phyloP scores from a whole-genome alignment of 2,113 vertebrate species.

The Dunckerocampus dactyliophorus region DNA sequence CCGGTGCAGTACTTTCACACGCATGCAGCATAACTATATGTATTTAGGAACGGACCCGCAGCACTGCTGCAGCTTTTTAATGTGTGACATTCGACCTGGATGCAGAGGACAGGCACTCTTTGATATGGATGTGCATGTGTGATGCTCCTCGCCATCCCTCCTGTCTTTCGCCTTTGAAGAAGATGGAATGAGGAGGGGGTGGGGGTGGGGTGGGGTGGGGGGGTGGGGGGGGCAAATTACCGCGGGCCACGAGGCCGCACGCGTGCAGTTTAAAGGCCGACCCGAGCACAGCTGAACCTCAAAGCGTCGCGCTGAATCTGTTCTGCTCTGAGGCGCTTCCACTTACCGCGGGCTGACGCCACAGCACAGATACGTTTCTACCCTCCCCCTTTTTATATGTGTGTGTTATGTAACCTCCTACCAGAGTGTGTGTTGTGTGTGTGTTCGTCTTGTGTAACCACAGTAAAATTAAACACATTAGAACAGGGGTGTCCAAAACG shows the following conservation, averaged over 20 bases:
- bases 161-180: slow-evolving; percentile 64
- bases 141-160: slow-evolving; percentile 35
- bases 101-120: slow-evolving; percentile 41
- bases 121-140: slow-evolving; percentile 41
- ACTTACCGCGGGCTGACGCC: slow-evolving; percentile 40
- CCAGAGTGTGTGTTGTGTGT: slow-evolving; percentile 23
- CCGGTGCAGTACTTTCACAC: neutral
- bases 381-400: slow-evolving; percentile 10
- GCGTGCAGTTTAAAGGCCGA: slow-evolving; percentile 59
- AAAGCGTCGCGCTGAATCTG: slow-evolving; percentile 54
- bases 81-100: slow-evolving; percentile 43
- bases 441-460: slow-evolving; percentile 24
- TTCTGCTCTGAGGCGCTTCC: slow-evolving; percentile 50
- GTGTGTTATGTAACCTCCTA: slow-evolving; percentile 25
- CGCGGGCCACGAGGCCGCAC: slow-evolving; percentile 42
- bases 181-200: slow-evolving; percentile 33
- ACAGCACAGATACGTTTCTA: slow-evolving; percentile 31
- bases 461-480: slow-evolving; percentile 21
- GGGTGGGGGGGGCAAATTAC: slow-evolving; percentile 57
- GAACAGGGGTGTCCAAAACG: no score
- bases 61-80: slow-evolving; percentile 39
- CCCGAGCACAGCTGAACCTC: slow-evolving; percentile 47
- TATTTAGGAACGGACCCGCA: neutral
- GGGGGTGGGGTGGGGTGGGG: slow-evolving; percentile 6
- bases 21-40: neutral